These are phyloP conservation scores for Ametastegia equiseti DNA, from an alignment of 2,888 invertebrate genomes.

Conservation along the genomic window DNA sequence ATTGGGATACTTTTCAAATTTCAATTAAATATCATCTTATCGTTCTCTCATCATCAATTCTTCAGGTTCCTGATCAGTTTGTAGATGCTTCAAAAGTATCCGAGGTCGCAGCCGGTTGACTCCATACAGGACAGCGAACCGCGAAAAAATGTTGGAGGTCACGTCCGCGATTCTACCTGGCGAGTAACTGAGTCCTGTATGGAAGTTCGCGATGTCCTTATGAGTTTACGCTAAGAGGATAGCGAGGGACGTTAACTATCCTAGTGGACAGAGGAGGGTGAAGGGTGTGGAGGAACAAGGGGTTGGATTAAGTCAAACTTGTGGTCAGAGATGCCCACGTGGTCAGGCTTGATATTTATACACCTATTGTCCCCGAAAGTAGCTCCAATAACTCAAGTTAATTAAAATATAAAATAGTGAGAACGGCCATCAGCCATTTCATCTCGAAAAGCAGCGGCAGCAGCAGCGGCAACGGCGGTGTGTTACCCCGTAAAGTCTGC, in stretches of 20 bases:
- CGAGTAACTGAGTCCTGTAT: slow-evolving; percentile 24
- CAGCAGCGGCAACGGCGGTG: not conserved
- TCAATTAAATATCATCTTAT: too few relatives aligned
- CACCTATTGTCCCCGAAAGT: slow-evolving; percentile 69
- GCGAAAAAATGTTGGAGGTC: slow-evolving; percentile 33
- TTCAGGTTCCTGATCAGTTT: not conserved
- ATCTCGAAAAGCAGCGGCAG: slow-evolving; percentile 23
- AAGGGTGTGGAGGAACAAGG: not conserved
- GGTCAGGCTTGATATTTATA: slow-evolving; percentile 68
- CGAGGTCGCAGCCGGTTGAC: not conserved
- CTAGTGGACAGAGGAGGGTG: not conserved
- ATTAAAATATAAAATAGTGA: slow-evolving; percentile 60
- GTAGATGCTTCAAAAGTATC: not conserved
- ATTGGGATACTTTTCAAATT: too few relatives aligned
- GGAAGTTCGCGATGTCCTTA: not conserved
- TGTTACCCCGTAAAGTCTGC: slow-evolving; percentile 1
- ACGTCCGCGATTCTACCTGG: slow-evolving; percentile 14
- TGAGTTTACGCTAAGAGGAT: not conserved
- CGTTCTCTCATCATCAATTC: too few relatives aligned
- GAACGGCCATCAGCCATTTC: slow-evolving; percentile 32
- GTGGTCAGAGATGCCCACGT: slow-evolving; percentile 65
- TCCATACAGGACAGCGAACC: slow-evolving; percentile 24
- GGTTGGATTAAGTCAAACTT: slow-evolving; percentile 13
- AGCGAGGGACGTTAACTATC: slow-evolving; percentile 8
- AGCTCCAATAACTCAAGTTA: slow-evolving; percentile 69